These are phyloP conservation scores for Protobothrops mucrosquamatus DNA, from an alignment of 2,113 vertebrate species.

Conservation along the genomic window DNA sequence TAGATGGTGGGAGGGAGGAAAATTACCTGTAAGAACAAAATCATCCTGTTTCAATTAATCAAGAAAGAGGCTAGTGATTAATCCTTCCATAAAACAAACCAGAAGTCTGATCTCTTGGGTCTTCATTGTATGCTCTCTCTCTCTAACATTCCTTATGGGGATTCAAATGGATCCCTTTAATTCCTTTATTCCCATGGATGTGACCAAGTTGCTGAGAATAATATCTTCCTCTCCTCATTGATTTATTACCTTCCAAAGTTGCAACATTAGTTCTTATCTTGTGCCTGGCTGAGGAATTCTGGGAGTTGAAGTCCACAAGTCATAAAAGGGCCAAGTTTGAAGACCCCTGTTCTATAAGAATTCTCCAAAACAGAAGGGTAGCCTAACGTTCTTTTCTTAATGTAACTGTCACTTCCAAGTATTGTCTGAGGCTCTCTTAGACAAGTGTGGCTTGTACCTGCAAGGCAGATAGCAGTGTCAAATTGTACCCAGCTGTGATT, in stretches of 20 bases:
- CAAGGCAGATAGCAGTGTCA: conserved; percentile 47
- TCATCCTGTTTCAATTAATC: background rate
- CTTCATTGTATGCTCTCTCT: background rate
- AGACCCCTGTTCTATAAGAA: background rate
- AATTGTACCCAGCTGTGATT: conserved; percentile 46
- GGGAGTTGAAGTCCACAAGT: too few relatives aligned
- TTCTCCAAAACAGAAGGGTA: conserved; percentile 22
- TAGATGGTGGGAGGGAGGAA: background rate
- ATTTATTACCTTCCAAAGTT: background rate
- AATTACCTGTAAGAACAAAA: background rate
- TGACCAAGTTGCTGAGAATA: background rate
- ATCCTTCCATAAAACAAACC: background rate
- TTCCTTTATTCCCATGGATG: background rate
- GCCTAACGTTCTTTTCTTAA: conserved; percentile 51
- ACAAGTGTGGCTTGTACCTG: conserved; percentile 45
- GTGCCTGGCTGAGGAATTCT: too few relatives aligned
- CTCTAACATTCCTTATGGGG: background rate
- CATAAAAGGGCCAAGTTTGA: too few relatives aligned
- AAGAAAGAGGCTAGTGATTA: background rate
- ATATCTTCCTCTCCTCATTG: background rate
- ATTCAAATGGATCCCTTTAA: background rate
- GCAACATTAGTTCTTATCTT: background rate
- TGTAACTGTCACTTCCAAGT: conserved; percentile 33
- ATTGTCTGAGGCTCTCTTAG: conserved; percentile 36
- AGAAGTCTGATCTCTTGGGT: background rate